Evolutionary conservation across 2,888 invertebrate genomes (phyloP), one percentile per base, ranked within the genome.

Genomic region (Nomada goodeniana): DNA sequence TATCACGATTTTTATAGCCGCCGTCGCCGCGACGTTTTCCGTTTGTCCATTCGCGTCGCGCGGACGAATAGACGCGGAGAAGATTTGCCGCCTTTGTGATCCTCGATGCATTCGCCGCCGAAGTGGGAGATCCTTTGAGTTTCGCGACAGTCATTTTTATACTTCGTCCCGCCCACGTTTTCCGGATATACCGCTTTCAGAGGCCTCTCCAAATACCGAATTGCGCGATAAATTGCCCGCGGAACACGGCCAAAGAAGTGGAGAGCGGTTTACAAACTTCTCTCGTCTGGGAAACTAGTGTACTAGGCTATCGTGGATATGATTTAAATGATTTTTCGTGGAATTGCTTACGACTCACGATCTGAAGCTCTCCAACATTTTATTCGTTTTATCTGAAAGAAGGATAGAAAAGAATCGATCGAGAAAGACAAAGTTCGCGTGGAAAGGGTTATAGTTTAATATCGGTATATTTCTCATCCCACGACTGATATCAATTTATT

Each of bases 1-100:
- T 80, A 80, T 79, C 70, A 80, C 80, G 78, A 64, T 52, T 79
- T 79, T 80, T 79, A 80, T 53, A 18, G 23, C 52, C 50, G 18
- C 15, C 44, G 10, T 13, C 44, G 10, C 13, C 44, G 26, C 20
- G 23, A 13, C 68, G 42, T 53, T 10, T 36, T 65, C 20, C 29
- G 42, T 67, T 65, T 52, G 57, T 52, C 18, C 52, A 2, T 9
- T 20, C 52, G 2, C 20, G 3, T 9, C 44, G 36, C 53, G 47
- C 2, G 26, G 77, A 69, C 57, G 47, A 61, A 69, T 61, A 60
- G 26, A 50, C 13, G 23, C n/a, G 68, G 57, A 50, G 44, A 23
- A 52, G 60, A 74, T 47, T 70, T 44, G 53, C 26, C n/a, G 20
- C 42, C 55, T 47, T 55, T 29, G 26, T 50, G 53, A 71, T 59